Conservation (phyloP, 2,888 invertebrate genomes). For the Heteromyza rotundicornis region DNA sequence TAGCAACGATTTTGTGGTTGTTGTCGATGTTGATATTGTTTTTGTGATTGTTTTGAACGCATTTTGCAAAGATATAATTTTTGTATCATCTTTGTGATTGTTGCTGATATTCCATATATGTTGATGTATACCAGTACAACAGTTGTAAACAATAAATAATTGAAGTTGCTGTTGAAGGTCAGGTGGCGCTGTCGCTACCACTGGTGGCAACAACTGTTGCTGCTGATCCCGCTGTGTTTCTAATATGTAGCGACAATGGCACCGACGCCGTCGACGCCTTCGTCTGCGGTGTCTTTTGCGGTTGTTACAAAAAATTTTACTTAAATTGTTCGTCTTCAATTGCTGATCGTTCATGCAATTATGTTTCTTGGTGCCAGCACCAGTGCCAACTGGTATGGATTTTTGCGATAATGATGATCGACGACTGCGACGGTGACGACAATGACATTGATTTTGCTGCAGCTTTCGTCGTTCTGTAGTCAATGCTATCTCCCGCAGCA, state of each 20-base stretch:
- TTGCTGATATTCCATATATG: background rate
- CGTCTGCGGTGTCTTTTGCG: conserved; percentile 40
- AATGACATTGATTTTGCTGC: background rate
- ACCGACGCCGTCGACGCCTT: conserved; percentile 39
- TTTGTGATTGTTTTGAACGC: conserved; percentile 31
- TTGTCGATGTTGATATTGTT: conserved; percentile 15
- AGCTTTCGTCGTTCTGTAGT: no score
- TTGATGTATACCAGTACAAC: background rate
- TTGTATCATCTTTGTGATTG: conserved; percentile 2
- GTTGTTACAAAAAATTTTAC: conserved; percentile 44
- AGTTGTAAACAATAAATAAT: no score
- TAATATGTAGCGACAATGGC: conserved; percentile 9
- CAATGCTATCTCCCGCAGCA: background rate
- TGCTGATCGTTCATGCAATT: conserved; percentile 42
- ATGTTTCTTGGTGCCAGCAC: background rate
- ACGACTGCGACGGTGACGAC: no score
- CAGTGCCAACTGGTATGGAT: no score
- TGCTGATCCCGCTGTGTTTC: conserved; percentile 15
- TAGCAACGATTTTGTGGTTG: background rate
- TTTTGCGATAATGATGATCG: no score
- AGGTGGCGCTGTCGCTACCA: conserved; percentile 19
- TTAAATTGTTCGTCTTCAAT: conserved; percentile 41
- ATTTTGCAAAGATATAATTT: conserved; percentile 27
- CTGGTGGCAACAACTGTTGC: conserved; percentile 16
- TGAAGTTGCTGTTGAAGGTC: conserved; percentile 9